A percentile compares a stretch with the other conserved stretches of the same genome.
These are phyloP conservation scores for Parelbella ahira DNA, from an alignment of 2,888 invertebrate genomes.

Conservation along the genomic window DNA sequence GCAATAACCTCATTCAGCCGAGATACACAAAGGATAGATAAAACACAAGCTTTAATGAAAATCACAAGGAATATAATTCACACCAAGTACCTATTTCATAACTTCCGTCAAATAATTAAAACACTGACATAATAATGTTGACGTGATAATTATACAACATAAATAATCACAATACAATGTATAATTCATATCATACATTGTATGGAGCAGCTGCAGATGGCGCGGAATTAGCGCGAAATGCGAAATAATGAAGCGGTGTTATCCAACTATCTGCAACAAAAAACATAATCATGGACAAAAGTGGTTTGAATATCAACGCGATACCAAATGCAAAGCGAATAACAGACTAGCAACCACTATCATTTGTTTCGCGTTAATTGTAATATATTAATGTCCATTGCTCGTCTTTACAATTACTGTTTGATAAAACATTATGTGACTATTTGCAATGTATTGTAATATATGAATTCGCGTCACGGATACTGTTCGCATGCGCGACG, in stretches of 20 bases:
- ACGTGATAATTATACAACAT: no score
- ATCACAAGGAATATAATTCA: no score
- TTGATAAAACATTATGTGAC: no score
- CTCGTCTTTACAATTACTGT: conserved; percentile 25
- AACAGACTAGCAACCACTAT: conserved; percentile 58
- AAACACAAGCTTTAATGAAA: no score
- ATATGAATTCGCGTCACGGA: conserved; percentile 27
- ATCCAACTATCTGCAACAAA: conserved; percentile 44
- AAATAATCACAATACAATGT: neutral
- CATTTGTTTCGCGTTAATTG: conserved; percentile 29
- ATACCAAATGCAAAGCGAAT: conserved; percentile 58
- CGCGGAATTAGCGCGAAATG: conserved; percentile 28
- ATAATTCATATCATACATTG: conserved; percentile 5
- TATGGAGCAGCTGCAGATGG: conserved; percentile 21
- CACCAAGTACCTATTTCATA: no score
- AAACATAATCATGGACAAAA: conserved; percentile 61
- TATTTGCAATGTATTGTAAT: conserved; percentile 8
- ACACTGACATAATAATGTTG: neutral
- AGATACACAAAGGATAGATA: no score
- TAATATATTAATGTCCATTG: conserved; percentile 39
- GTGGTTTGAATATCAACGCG: conserved; percentile 70
- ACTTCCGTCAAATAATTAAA: neutral
- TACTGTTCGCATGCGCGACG: conserved; percentile 65
- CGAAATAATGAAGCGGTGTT: conserved; percentile 37
- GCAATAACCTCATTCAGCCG: no score